Conservation (phyloP, 2,113 vertebrate genomes). For the Sardina pilchardus region DNA sequence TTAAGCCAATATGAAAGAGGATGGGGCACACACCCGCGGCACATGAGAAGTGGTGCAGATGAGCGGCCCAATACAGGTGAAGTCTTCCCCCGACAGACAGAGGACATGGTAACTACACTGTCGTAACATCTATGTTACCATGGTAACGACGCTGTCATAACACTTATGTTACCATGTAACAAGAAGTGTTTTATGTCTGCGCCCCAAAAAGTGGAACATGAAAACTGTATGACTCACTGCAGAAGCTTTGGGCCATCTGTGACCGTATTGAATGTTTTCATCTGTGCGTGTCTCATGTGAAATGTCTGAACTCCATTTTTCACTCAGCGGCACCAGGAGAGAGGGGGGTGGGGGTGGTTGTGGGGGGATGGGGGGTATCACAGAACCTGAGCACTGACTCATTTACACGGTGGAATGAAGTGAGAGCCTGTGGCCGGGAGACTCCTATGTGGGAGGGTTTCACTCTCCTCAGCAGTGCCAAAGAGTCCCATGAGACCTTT, state of each 20-base stretch:
- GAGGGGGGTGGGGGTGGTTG: not conserved
- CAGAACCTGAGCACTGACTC: not conserved
- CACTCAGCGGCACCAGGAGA: not conserved
- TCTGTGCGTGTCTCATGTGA: not conserved
- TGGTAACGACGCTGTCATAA: not conserved
- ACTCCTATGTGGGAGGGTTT: not conserved
- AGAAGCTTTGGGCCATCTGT: not conserved
- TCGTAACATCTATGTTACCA: not conserved
- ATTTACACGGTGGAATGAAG: conserved; percentile 12
- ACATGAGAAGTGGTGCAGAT: not conserved
- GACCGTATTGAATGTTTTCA: not conserved
- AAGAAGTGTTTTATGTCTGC: not conserved
- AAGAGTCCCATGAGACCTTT: not conserved
- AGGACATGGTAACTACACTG: not conserved
- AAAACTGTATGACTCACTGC: not conserved
- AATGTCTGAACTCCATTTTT: not conserved
- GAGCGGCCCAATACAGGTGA: not conserved
- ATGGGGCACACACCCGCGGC: not conserved
- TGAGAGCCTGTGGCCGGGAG: not conserved
- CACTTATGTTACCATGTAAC: not conserved
- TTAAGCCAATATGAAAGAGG: not conserved
- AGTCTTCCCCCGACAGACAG: not conserved
- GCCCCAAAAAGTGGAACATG: not conserved
- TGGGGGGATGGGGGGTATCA: no score
- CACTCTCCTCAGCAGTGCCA: not conserved